Evolutionary conservation across 1,140 invertebrate species (phyloP).

Genomic region (Atta texana): DNA sequence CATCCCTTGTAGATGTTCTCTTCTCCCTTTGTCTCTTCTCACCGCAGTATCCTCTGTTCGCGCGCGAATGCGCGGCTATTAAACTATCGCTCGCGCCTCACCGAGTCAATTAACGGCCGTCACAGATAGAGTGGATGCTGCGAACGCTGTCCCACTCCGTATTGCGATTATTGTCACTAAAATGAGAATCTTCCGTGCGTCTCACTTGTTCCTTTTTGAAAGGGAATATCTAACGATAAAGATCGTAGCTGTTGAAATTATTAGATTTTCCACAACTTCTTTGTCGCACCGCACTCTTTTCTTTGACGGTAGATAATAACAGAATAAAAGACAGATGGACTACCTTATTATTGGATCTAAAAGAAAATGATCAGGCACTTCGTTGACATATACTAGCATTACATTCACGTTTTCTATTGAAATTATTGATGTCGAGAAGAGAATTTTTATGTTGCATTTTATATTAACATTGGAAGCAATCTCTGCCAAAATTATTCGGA

Average conservation of each 20-base stretch:
- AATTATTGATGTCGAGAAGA: background rate
- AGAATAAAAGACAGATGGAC: background rate
- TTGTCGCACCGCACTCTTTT: background rate
- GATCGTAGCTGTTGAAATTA: background rate
- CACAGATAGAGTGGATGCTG: background rate
- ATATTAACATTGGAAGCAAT: background rate
- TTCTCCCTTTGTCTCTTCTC: conserved; percentile 40
- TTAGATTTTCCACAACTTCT: background rate
- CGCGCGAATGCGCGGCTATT: conserved; percentile 50
- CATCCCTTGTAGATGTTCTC: conserved; percentile 67
- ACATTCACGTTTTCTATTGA: background rate
- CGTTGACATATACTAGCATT: background rate
- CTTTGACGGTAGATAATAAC: background rate
- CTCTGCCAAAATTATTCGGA: background rate
- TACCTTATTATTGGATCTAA: background rate
- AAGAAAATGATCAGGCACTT: background rate
- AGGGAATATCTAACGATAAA: background rate
- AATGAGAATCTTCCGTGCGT: background rate
- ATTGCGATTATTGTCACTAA: background rate
- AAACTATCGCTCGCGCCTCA: conserved; percentile 53
- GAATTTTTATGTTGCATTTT: background rate
- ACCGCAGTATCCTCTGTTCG: conserved; percentile 35
- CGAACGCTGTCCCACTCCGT: background rate
- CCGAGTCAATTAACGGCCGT: conserved; percentile 26
- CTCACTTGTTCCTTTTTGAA: background rate